A percentile compares a stretch with the other conserved stretches of the same genome.
phyloP scores from a whole-genome alignment of 2,797 vertebrate species.

The Momotus momota region DNA sequence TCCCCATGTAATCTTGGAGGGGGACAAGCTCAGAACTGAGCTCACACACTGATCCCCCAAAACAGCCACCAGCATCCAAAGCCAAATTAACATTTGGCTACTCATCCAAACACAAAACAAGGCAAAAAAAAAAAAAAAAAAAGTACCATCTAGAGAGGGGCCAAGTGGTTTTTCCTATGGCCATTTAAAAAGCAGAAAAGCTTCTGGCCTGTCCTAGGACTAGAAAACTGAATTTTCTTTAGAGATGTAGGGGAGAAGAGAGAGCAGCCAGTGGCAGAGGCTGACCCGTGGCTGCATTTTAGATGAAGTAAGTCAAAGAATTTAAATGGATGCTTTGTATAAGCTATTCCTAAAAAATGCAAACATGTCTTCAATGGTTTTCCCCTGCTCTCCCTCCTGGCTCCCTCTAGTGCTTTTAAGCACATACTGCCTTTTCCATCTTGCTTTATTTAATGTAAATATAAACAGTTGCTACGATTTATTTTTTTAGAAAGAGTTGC shows the following conservation, averaged over 20 bases:
- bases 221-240: neutral
- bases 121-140: neutral
- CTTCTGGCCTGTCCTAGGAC: neutral
- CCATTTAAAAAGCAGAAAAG: neutral
- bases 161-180: neutral
- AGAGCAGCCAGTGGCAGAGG: neutral
- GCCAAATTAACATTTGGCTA: neutral
- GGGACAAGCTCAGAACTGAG: neutral
- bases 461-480: neutral
- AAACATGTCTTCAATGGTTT: neutral
- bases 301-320: neutral
- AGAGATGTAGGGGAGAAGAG: neutral
- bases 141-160: fast-evolving
- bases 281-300: neutral
- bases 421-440: neutral
- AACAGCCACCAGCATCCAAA: neutral
- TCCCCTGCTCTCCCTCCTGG: constrained; percentile 4
- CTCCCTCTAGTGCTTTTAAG: constrained; percentile 56
- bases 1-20: fast-evolving
- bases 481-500: neutral
- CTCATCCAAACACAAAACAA: neutral
- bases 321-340: constrained; percentile 3
- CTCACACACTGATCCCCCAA: neutral
- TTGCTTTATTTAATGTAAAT: neutral
- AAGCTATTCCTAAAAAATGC: neutral